phyloP scores from a whole-genome alignment of 2,888 invertebrate species.

The Hoplodrina blanda region DNA sequence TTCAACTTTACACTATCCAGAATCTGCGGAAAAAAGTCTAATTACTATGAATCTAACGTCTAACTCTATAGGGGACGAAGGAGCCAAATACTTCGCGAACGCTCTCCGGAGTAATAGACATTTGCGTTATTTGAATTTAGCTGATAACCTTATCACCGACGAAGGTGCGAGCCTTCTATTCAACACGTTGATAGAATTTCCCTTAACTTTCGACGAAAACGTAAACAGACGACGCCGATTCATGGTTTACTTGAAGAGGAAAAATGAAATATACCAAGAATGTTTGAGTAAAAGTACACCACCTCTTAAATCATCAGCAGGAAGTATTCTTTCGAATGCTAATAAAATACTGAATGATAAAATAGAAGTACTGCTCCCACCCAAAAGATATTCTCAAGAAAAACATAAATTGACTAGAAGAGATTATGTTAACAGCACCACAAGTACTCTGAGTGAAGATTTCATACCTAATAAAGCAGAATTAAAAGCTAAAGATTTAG shows the following conservation, averaged over 20 bases:
- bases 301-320: slow-evolving; percentile 54
- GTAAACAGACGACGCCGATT: slow-evolving; percentile 59
- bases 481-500: slow-evolving; percentile 61
- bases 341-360: slow-evolving; percentile 5
- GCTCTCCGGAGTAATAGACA: slow-evolving; percentile 77
- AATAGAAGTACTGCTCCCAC: not conserved
- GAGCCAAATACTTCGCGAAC: slow-evolving; percentile 72
- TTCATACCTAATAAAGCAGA: slow-evolving; percentile 62
- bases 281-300: slow-evolving; percentile 48
- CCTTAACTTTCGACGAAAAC: slow-evolving; percentile 71
- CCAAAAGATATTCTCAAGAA: slow-evolving; percentile 34
- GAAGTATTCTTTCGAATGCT: not conserved
- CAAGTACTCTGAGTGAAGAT: slow-evolving; percentile 2
- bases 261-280: slow-evolving; percentile 42
- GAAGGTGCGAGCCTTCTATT: slow-evolving; percentile 72
- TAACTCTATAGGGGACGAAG: slow-evolving; percentile 77
- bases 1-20: slow-evolving; percentile 63
- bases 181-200: slow-evolving; percentile 71
- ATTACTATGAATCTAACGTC: slow-evolving; percentile 75
- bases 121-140: slow-evolving; percentile 79
- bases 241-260: slow-evolving; percentile 61
- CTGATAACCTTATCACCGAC: slow-evolving; percentile 75
- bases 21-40: slow-evolving; percentile 69
- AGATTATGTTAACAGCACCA: not conserved
- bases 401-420: slow-evolving; percentile 16